Evolutionary conservation across 2,113 vertebrate species (phyloP).

Genomic region (Kobus ellipsiprymnus): DNA sequence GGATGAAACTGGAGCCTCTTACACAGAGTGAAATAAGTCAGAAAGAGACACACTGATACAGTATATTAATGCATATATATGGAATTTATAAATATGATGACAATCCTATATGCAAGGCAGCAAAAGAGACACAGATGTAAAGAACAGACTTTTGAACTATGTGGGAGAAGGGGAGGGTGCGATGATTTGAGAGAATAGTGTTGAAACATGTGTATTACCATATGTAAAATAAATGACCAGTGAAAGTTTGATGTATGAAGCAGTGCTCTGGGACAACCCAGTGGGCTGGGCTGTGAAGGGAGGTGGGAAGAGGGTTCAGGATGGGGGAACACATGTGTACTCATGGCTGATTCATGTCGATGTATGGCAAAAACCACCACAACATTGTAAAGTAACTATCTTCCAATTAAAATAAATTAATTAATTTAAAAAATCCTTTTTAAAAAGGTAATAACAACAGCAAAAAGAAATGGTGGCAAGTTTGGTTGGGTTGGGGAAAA

Average conservation of each 20-base stretch:
- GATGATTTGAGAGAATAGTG: neutral
- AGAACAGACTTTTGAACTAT: neutral
- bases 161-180: neutral
- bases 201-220: neutral
- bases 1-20: neutral
- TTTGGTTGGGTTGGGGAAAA: neutral
- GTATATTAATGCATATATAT: neutral
- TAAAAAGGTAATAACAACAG: neutral
- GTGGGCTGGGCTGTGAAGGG: neutral
- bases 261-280: neutral
- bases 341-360: neutral
- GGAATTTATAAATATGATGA: neutral
- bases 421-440: neutral
- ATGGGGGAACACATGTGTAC: neutral
- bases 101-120: neutral
- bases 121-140: neutral
- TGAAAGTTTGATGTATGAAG: neutral
- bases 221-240: neutral
- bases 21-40: neutral
- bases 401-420: neutral
- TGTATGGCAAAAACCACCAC: neutral
- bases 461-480: neutral
- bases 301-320: neutral
- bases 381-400: neutral
- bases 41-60: neutral